These are phyloP conservation scores for Crossaster papposus DNA, from an alignment of 53 echinoderm and acorn worm species.

Conservation along the genomic window DNA sequence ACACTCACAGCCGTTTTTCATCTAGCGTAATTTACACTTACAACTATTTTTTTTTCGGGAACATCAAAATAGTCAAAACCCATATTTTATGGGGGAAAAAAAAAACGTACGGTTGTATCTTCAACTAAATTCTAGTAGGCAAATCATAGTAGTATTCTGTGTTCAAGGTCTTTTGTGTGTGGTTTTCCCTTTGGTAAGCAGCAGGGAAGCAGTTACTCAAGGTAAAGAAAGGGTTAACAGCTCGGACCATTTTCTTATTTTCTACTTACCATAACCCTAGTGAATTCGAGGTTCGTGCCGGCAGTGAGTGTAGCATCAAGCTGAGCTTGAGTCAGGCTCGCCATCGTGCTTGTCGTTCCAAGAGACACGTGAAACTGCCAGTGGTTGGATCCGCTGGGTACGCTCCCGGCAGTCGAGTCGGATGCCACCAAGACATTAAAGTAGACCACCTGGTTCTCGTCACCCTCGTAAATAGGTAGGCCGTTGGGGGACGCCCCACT, in stretches of 20 bases:
- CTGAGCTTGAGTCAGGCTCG: slow-evolving; percentile 50
- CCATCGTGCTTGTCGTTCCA: neutral
- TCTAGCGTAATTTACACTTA: too few relatives aligned
- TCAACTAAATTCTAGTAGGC: too few relatives aligned
- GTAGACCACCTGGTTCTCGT: slow-evolving; percentile 6
- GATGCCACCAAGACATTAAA: slow-evolving; percentile 32
- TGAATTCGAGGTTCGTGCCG: slow-evolving; percentile 20
- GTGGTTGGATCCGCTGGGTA: slow-evolving; percentile 38
- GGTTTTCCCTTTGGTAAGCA: too few relatives aligned
- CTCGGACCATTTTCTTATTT: too few relatives aligned
- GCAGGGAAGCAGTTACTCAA: too few relatives aligned
- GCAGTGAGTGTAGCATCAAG: slow-evolving; percentile 22
- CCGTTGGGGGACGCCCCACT: slow-evolving; percentile 16
- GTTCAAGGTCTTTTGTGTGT: too few relatives aligned
- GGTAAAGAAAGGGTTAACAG: neutral
- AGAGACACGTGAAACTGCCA: slow-evolving; percentile 33
- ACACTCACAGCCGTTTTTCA: too few relatives aligned
- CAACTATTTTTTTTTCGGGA: too few relatives aligned
- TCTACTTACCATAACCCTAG: slow-evolving; percentile 47
- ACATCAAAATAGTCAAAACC: too few relatives aligned
- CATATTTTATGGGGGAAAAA: too few relatives aligned
- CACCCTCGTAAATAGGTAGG: slow-evolving; percentile 51
- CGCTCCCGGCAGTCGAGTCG: slow-evolving; percentile 46
- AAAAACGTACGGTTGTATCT: too few relatives aligned
- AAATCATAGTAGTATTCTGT: too few relatives aligned